Evolutionary conservation across 2,113 vertebrate species (phyloP).

Genomic region (Oreotrochilus melanogaster): DNA sequence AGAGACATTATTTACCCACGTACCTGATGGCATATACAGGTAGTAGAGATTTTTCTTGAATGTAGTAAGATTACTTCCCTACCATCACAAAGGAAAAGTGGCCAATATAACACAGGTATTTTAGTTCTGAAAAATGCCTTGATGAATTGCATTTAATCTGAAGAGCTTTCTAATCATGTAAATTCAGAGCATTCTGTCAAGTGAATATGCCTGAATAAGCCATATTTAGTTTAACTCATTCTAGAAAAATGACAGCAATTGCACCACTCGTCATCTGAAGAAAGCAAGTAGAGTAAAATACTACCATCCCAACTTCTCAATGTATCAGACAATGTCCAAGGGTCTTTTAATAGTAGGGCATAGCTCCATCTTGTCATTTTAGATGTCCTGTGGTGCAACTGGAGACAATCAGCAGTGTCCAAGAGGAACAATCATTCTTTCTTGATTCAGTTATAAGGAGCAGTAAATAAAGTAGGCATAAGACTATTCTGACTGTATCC

Average conservation of each 20-base stretch:
- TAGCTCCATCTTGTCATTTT: not conserved
- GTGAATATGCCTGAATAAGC: not conserved
- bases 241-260: not conserved
- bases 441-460: not conserved
- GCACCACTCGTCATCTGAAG: not conserved
- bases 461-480: not conserved
- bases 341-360: not conserved
- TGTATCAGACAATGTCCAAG: not conserved
- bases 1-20: not conserved
- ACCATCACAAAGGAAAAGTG: not conserved
- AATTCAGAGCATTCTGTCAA: constrained; percentile 4
- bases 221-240: not conserved
- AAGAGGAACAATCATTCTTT: not conserved
- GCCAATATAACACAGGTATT: not conserved
- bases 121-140: not conserved
- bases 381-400: not conserved
- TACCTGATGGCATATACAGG: not conserved
- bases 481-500: not conserved
- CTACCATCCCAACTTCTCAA: not conserved
- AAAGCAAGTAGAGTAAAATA: not conserved
- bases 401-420: not conserved
- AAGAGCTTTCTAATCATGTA: not conserved
- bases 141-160: constrained; percentile 12
- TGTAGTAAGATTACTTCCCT: not conserved
- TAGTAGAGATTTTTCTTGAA: not conserved